phyloP scores from a whole-genome alignment of 2,113 vertebrate species.

The Platycercus adscitus region DNA sequence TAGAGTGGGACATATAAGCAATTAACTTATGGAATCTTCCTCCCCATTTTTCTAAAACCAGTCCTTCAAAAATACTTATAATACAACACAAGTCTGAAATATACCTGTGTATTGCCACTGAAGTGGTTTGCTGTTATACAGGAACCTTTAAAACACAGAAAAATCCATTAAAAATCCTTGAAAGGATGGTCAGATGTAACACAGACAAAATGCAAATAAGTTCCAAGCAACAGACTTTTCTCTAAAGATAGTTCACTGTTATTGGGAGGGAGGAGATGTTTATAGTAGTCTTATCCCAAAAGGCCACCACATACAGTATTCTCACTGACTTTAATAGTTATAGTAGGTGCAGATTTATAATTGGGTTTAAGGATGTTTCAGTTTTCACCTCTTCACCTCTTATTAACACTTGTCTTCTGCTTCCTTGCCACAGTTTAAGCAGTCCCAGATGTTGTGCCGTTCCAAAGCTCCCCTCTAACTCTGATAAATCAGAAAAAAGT shows the following conservation, averaged over 20 bases:
- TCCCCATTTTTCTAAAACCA: background rate
- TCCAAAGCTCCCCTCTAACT: constrained; percentile 10
- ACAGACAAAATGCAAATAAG: constrained; percentile 7
- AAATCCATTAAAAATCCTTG: background rate
- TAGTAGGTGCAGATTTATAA: constrained; percentile 42
- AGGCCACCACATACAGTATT: constrained; percentile 18
- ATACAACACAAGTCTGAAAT: background rate
- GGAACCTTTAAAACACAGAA: background rate
- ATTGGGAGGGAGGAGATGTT: constrained; percentile 6
- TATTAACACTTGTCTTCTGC: constrained; percentile 64
- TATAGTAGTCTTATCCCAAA: background rate
- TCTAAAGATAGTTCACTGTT: background rate
- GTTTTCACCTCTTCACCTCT: constrained; percentile 57
- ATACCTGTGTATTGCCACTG: background rate
- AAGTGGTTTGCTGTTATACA: background rate
- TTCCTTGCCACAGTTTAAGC: constrained; percentile 54
- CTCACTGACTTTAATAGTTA: constrained; percentile 36
- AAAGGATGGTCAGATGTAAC: background rate
- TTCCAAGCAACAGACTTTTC: background rate
- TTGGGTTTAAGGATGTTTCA: constrained; percentile 40
- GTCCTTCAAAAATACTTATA: background rate
- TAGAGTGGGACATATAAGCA: background rate
- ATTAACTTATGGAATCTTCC: background rate
- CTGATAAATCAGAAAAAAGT: background rate
- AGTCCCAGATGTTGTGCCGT: constrained; percentile 44